Percentiles rank a stretch among this genome's conserved stretches.
Evolutionary conservation across 2,113 vertebrate genomes (phyloP).

Genomic region (Monopterus albus): DNA sequence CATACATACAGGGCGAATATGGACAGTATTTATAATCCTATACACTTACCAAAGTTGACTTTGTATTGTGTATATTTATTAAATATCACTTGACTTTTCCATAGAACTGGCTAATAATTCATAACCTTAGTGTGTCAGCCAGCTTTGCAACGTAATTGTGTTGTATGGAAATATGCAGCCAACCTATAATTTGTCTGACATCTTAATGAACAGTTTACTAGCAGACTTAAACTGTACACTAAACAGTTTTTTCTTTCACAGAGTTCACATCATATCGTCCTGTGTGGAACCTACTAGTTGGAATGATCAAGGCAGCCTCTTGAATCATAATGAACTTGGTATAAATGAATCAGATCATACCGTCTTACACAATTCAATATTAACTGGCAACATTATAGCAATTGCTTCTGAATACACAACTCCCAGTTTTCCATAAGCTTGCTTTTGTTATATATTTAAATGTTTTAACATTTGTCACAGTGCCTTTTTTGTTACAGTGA

Average conservation of each 20-base stretch:
- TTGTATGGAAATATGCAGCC: conserved; percentile 57
- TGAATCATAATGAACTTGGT: neutral
- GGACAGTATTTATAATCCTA: conserved; percentile 32
- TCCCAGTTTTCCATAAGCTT: neutral
- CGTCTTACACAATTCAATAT: too few relatives aligned
- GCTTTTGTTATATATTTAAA: conserved; percentile 46
- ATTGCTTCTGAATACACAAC: conserved; percentile 8
- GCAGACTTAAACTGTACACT: conserved; percentile 24
- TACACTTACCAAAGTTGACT: conserved; percentile 63
- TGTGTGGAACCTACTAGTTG: too few relatives aligned
- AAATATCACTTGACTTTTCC: conserved; percentile 30
- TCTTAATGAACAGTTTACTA: conserved; percentile 7
- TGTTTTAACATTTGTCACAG: conserved; percentile 56
- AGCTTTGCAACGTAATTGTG: conserved; percentile 30
- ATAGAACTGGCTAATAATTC: conserved; percentile 24
- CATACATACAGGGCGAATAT: neutral
- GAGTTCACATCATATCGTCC: conserved; percentile 18
- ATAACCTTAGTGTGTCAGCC: conserved; percentile 17
- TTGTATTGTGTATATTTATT: conserved; percentile 66
- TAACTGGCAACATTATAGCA: neutral
- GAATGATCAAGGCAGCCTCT: conserved; percentile 12
- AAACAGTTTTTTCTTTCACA: conserved; percentile 9
- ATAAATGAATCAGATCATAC: too few relatives aligned
- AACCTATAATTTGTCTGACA: conserved; percentile 33
- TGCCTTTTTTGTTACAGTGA: conserved; percentile 68